Percentiles rank a stretch among this genome's conserved stretches.
Conservation (phyloP, 1,140 invertebrate genomes). For the Nephotettix cincticeps region DNA sequence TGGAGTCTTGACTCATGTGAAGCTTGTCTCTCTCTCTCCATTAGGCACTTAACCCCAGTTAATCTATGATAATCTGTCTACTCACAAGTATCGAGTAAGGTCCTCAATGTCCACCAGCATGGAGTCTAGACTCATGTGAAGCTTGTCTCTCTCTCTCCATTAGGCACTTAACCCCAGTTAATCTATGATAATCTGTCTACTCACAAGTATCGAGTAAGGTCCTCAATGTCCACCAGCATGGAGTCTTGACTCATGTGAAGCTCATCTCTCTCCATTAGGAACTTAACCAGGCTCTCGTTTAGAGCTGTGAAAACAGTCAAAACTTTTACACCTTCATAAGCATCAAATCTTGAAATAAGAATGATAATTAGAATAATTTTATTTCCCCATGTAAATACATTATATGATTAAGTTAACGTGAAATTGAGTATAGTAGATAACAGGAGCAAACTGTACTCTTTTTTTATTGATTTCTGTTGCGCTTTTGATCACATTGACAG, state of each 20-base stretch:
- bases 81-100: not conserved
- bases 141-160: slow-evolving; percentile 62
- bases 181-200: too few relatives aligned
- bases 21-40: slow-evolving; percentile 90
- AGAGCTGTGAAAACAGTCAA: slow-evolving; percentile 59
- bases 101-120: not conserved
- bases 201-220: slow-evolving; percentile 89
- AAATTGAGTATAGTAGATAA: too few relatives aligned
- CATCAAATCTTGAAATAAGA: too few relatives aligned
- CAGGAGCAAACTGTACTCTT: too few relatives aligned
- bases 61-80: not conserved
- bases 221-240: slow-evolving; percentile 95
- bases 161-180: slow-evolving; percentile 76
- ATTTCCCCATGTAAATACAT: too few relatives aligned
- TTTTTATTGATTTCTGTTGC: too few relatives aligned
- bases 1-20: slow-evolving; percentile 96
- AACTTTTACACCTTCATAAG: too few relatives aligned
- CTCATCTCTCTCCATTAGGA: slow-evolving; percentile 87
- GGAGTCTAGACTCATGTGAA: not conserved
- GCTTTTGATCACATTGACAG: too few relatives aligned
- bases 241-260: slow-evolving; percentile 97
- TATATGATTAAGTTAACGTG: too few relatives aligned
- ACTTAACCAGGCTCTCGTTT: slow-evolving; percentile 85
- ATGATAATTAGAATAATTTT: too few relatives aligned
- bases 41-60: slow-evolving; percentile 79